Evolutionary conservation across 2,888 invertebrate genomes (phyloP), one percentile per base, ranked within the genome.

Genomic region (Caenorhabditis angaria): DNA sequence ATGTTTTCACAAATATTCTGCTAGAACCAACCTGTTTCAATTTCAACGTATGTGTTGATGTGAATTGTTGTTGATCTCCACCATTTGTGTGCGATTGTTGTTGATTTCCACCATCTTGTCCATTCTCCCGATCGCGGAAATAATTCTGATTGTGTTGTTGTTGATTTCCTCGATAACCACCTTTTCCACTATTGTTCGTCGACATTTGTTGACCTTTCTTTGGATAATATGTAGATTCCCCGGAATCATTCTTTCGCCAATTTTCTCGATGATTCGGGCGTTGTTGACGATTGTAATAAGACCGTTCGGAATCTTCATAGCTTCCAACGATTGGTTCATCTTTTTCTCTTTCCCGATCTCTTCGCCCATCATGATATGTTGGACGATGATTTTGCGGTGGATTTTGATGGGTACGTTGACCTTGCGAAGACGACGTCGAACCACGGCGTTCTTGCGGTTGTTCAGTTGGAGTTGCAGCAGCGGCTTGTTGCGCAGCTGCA

Each of bases 371-470:
- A n/a, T n/a, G n/a, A 55, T 55, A n/a, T 58, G 62, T 27, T 47
- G 35, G 10, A 48, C 51, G 24, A 35, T 48, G 2, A 22, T 25
- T 61, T 4, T 18, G 2, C 10, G 20, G 61, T 28, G 32, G 58
- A 29, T 54, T 58, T 57, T 22, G 47, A 24, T 6, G 25, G 14
- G n/a, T 27, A n/a, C n/a, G 60, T 41, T 48, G 60, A 2, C 24
- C 22, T 28, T 50, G 53, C n/a, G 27, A 6, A 10, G 59, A 35
- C 20, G 25, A 25, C 20, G 54, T 14, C 4, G 50, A 54, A 24
- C 64, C 60, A 8, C 28, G 61, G n/a, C 48, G 60, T 35, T 47
- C 58, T 14, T 5, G n/a, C n/a, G n/a, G 1, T 5, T 56, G 60
- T 22, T 55, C 60, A 12, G n/a, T n/a, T n/a, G n/a, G 14, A 41